A percentile compares a stretch with the other conserved stretches of the same genome.
Evolutionary conservation across 23 tunicate species (phyloP).

Genomic region (Styela clava): DNA sequence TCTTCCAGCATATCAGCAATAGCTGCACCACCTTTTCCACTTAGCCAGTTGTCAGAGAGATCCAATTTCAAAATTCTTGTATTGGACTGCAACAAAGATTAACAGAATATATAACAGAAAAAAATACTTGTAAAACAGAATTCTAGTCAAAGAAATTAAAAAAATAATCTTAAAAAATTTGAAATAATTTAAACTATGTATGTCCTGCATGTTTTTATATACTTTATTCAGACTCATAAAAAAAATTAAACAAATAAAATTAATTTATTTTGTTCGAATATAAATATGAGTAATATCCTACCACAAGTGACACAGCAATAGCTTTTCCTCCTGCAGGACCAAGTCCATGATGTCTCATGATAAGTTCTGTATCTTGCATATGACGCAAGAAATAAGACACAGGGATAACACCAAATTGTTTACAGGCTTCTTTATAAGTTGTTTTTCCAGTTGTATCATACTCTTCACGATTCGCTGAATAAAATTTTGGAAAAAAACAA

Average conservation of each 20-base stretch:
- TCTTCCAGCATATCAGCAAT: conserved; percentile 97
- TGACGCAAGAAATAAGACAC: conserved; percentile 93
- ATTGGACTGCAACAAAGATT: conserved; percentile 66
- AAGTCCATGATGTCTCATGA: conserved; percentile 87
- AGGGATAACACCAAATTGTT: conserved; percentile 92
- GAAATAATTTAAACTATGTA: too few relatives aligned
- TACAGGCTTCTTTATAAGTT: conserved; percentile 92
- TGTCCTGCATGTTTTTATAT: too few relatives aligned
- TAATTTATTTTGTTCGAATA: too few relatives aligned
- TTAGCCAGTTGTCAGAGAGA: conserved; percentile 87
- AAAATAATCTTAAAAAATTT: background rate
- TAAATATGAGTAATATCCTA: too few relatives aligned
- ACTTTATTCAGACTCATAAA: too few relatives aligned
- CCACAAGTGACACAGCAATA: conserved; percentile 91
- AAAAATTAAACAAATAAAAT: too few relatives aligned
- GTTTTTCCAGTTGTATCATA: conserved; percentile 93
- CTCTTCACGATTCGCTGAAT: conserved; percentile 73
- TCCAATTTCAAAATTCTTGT: conserved; percentile 79
- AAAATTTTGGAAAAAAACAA: background rate
- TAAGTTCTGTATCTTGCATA: conserved; percentile 81
- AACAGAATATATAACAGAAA: too few relatives aligned
- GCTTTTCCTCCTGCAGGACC: conserved; percentile 95
- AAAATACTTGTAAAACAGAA: background rate
- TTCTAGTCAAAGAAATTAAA: background rate
- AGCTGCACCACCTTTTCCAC: conserved; percentile 78